A percentile compares a stretch with the other conserved stretches of the same genome.
Evolutionary conservation across 1,140 invertebrate species (phyloP).

Genomic region (Solenopsis fugax): DNA sequence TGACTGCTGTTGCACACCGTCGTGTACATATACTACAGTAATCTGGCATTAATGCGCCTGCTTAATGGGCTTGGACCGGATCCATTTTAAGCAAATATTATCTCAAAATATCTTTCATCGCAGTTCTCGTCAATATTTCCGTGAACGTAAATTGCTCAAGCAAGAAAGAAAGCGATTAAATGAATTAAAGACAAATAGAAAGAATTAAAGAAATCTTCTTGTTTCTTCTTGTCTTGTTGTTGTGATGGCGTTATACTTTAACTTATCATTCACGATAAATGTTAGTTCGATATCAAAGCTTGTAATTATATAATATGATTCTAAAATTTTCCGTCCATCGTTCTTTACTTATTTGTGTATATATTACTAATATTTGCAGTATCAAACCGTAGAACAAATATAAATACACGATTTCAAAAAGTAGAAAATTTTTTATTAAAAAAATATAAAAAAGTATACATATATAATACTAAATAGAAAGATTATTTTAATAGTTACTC

Average conservation of each 20-base stretch:
- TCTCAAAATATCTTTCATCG: constrained; percentile 11
- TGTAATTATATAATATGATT: background rate
- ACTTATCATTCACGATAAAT: background rate
- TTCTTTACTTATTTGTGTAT: background rate
- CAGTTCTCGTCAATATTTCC: background rate
- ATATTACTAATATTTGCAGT: background rate
- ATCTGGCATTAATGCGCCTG: constrained; percentile 41
- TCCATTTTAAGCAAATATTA: constrained; percentile 48
- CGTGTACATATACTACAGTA: constrained; percentile 22
- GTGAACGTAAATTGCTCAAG: background rate
- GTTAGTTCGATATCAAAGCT: background rate
- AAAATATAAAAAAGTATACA: background rate
- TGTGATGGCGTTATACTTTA: background rate
- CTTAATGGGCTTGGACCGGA: constrained; percentile 11
- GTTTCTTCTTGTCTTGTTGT: background rate
- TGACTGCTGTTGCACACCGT: constrained; percentile 8
- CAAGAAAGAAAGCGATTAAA: background rate
- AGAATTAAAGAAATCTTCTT: background rate
- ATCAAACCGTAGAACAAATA: background rate
- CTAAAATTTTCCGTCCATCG: background rate
- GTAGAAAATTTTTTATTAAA: background rate
- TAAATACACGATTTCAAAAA: background rate
- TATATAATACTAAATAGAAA: background rate
- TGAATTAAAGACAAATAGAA: constrained; percentile 8
- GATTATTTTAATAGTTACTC: background rate